Conservation (phyloP, 2,113 vertebrate genomes). For the Mohoua ochrocephala region DNA sequence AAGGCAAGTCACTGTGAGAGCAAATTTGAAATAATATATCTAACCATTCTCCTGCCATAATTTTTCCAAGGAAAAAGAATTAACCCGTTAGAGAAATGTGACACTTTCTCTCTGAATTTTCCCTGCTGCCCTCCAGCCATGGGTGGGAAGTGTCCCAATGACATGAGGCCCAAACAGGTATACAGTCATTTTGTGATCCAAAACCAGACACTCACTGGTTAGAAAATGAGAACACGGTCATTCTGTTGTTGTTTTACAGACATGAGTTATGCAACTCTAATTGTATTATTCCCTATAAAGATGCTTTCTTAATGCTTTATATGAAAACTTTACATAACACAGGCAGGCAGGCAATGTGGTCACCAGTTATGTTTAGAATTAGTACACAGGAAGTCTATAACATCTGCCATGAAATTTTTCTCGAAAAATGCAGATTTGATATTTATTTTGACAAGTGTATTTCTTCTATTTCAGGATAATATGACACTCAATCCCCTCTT, state of each 20-base stretch:
- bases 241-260: background rate
- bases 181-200: background rate
- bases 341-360: background rate
- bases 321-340: background rate
- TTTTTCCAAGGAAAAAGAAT: background rate
- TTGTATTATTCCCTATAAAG: background rate
- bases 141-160: background rate
- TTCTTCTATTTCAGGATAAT: background rate
- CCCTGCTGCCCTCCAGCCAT: background rate
- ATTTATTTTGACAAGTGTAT: constrained; percentile 26
- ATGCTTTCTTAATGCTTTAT: background rate
- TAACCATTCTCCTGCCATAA: background rate
- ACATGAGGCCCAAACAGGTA: background rate
- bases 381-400: background rate
- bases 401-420: constrained; percentile 20
- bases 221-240: background rate
- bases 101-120: background rate
- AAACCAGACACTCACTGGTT: background rate
- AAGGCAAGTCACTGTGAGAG: background rate
- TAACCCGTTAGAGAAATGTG: background rate
- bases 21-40: background rate
- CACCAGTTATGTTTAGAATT: background rate
- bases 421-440: background rate
- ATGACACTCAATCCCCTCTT: background rate
- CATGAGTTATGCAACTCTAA: background rate